Conservation (phyloP, 2,888 invertebrate species). For the Troides oblongomaculatus region DNA sequence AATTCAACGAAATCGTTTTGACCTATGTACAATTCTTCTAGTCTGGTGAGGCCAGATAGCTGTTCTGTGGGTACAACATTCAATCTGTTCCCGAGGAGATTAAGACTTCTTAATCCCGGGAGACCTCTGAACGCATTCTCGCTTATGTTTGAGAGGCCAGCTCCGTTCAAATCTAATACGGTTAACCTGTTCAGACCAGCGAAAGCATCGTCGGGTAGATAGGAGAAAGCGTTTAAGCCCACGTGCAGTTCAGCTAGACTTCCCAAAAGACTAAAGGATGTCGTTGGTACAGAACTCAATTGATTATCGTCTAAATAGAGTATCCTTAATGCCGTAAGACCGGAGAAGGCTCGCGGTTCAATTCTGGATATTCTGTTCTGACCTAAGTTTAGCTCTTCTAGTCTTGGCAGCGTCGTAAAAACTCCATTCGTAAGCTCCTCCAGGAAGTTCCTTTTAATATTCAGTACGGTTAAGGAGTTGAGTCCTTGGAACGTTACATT, state of each 20-base stretch:
- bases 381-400: constrained; percentile 92
- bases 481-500: constrained; percentile 90
- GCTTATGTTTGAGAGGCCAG: constrained; percentile 89
- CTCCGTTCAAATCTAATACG: constrained; percentile 89
- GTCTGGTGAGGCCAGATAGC: constrained; percentile 83
- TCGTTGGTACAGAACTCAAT: constrained; percentile 86
- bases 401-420: constrained; percentile 85
- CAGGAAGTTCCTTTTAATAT: constrained; percentile 89
- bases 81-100: constrained; percentile 89
- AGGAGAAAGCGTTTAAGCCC: constrained; percentile 89
- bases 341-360: constrained; percentile 88
- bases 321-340: constrained; percentile 86
- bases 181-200: constrained; percentile 86
- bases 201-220: constrained; percentile 88
- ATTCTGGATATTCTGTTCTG: constrained; percentile 91
- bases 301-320: constrained; percentile 92
- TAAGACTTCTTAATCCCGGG: constrained; percentile 86
- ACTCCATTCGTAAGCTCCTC: constrained; percentile 88
- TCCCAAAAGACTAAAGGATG: constrained; percentile 85
- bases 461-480: constrained; percentile 88
- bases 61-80: constrained; percentile 87
- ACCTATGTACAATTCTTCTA: constrained; percentile 90
- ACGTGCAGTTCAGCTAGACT: constrained; percentile 91
- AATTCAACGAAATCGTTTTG: constrained; percentile 89
- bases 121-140: constrained; percentile 87